Conservation (phyloP, 2,888 invertebrate species). For the Hipparchia sbordonii region DNA sequence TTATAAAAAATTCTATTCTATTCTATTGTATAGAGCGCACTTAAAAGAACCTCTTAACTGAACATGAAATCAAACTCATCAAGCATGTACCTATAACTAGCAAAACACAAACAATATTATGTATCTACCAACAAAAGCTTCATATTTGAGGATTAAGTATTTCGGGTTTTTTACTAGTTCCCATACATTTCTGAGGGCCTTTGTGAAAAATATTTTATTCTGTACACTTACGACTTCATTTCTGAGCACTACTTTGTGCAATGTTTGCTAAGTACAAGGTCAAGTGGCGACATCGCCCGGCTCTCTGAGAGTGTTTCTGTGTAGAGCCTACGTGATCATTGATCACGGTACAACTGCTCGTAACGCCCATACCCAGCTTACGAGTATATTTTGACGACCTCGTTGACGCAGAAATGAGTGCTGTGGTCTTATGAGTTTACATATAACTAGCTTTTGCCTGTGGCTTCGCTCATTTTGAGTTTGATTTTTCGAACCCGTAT, state of each 20-base stretch:
- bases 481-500: no score
- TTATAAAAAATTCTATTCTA: no score
- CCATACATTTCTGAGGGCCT: not conserved
- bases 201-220: conserved; percentile 5
- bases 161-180: not conserved
- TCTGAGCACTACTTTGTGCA: conserved; percentile 8
- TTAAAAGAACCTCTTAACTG: no score
- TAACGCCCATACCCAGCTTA: not conserved
- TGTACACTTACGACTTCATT: not conserved
- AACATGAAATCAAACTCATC: no score
- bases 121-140: no score
- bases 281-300: conserved; percentile 23
- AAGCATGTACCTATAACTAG: no score
- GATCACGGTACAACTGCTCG: conserved; percentile 11
- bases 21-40: no score
- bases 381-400: not conserved
- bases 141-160: no score
- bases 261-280: conserved; percentile 22
- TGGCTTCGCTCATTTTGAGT: no score
- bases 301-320: conserved; percentile 31
- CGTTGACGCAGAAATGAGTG: not conserved
- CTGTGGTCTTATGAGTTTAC: not conserved
- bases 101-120: no score
- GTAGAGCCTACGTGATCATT: conserved; percentile 35
- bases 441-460: no score